These are phyloP conservation scores for Dallia pectoralis DNA, from an alignment of 2,797 vertebrate species.

Conservation along the genomic window DNA sequence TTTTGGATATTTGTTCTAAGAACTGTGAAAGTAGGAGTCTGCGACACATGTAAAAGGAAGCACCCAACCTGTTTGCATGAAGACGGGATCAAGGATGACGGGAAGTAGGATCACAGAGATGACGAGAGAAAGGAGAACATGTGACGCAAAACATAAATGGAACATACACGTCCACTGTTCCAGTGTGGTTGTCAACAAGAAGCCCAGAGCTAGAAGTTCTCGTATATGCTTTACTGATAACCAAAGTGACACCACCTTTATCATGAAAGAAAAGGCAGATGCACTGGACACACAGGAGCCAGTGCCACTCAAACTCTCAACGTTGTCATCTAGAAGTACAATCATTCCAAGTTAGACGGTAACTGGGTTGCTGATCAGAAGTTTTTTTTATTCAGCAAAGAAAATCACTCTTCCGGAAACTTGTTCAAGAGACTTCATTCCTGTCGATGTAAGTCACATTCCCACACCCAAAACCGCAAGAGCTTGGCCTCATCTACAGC, in stretches of 20 bases:
- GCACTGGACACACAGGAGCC: slow-evolving; percentile 14
- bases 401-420: too few relatives aligned
- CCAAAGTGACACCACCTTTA: slow-evolving; percentile 41
- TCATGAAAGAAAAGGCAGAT: slow-evolving; percentile 27
- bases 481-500: too few relatives aligned
- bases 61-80: too few relatives aligned
- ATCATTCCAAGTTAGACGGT: too few relatives aligned
- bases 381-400: too few relatives aligned
- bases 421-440: too few relatives aligned
- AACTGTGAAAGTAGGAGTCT: slow-evolving; percentile 19
- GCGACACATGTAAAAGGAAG: too few relatives aligned
- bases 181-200: slow-evolving; percentile 33
- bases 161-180: slow-evolving; percentile 5
- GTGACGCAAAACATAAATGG: slow-evolving; percentile 14
- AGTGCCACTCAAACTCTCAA: slow-evolving; percentile 25
- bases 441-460: too few relatives aligned
- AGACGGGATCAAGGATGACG: too few relatives aligned
- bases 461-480: too few relatives aligned
- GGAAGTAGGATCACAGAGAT: too few relatives aligned
- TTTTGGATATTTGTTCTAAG: slow-evolving; percentile 30
- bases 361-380: too few relatives aligned
- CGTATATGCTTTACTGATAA: slow-evolving; percentile 42
- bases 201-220: slow-evolving; percentile 31
- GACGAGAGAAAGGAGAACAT: slow-evolving; percentile 6
- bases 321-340: slow-evolving; percentile 10